A percentile compares a stretch with the other conserved stretches of the same genome.
Conservation (phyloP, 2,888 invertebrate genomes). For the Eilema sororculum region DNA sequence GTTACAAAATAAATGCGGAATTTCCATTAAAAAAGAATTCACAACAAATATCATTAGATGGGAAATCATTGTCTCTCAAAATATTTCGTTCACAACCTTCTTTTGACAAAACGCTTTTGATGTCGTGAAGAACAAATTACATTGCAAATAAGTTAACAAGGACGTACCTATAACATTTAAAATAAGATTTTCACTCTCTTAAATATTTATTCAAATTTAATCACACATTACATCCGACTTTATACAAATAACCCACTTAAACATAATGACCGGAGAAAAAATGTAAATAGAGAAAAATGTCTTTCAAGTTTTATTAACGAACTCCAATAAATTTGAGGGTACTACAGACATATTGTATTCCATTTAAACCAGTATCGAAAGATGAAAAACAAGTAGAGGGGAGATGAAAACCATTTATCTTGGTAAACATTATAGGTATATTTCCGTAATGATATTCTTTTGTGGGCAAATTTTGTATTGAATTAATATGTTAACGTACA, state of each 20-base stretch:
- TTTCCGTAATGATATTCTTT: constrained; percentile 18
- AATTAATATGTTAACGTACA: constrained; percentile 15
- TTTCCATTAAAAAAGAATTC: constrained; percentile 16
- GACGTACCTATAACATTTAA: constrained; percentile 11
- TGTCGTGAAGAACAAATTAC: constrained; percentile 17
- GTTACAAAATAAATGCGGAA: constrained; percentile 17
- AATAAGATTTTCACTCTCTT: constrained; percentile 13
- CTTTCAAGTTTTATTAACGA: background rate
- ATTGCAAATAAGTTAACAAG: constrained; percentile 15
- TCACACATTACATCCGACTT: constrained; percentile 7
- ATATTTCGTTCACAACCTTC: constrained; percentile 20
- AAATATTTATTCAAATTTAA: constrained; percentile 8
- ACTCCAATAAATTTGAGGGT: constrained; percentile 11
- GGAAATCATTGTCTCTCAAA: constrained; percentile 22
- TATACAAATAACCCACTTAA: background rate
- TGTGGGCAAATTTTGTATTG: constrained; percentile 10
- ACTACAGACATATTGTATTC: constrained; percentile 32
- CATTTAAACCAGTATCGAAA: constrained; percentile 35
- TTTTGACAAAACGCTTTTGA: constrained; percentile 23
- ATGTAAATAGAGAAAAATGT: background rate
- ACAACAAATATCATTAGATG: constrained; percentile 23
- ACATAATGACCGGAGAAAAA: background rate
- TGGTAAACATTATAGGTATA: constrained; percentile 27
- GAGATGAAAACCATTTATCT: constrained; percentile 17
- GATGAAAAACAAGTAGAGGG: constrained; percentile 33